These are phyloP conservation scores for Drosophila elegans DNA, from an alignment of 1,140 invertebrate genomes.

Conservation along the genomic window DNA sequence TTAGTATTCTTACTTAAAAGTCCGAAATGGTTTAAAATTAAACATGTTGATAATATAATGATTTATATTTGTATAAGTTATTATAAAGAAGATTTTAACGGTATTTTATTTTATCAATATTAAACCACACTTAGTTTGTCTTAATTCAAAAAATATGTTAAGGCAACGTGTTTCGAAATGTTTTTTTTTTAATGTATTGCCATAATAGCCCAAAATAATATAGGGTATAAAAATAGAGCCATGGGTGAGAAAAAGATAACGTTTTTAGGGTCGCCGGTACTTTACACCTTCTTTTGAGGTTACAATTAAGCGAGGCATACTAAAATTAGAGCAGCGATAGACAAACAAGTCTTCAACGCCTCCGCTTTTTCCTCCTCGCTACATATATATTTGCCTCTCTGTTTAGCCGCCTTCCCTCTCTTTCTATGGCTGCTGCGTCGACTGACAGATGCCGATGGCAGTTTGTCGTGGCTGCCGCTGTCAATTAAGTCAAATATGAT, in stretches of 20 bases:
- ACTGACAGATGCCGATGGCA: slow-evolving; percentile 65
- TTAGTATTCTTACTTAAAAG: no score
- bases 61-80: no score
- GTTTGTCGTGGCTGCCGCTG: slow-evolving; percentile 79
- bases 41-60: no score
- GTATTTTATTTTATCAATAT: no score
- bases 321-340: slow-evolving; percentile 25
- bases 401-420: neutral
- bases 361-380: neutral
- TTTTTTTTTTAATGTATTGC: no score
- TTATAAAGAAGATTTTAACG: no score
- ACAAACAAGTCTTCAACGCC: slow-evolving; percentile 19
- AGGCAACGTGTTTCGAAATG: no score
- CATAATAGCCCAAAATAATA: neutral
- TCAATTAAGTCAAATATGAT: slow-evolving; percentile 83
- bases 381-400: neutral
- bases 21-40: no score
- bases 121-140: no score
- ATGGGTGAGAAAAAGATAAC: slow-evolving; percentile 4
- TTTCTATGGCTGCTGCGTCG: slow-evolving; percentile 14
- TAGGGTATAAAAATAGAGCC: neutral
- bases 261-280: slow-evolving; percentile 12
- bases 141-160: neutral
- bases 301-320: slow-evolving; percentile 29
- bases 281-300: slow-evolving; percentile 18